phyloP scores from a whole-genome alignment of 2,888 invertebrate genomes.

The Holacanthella duospinosa region DNA sequence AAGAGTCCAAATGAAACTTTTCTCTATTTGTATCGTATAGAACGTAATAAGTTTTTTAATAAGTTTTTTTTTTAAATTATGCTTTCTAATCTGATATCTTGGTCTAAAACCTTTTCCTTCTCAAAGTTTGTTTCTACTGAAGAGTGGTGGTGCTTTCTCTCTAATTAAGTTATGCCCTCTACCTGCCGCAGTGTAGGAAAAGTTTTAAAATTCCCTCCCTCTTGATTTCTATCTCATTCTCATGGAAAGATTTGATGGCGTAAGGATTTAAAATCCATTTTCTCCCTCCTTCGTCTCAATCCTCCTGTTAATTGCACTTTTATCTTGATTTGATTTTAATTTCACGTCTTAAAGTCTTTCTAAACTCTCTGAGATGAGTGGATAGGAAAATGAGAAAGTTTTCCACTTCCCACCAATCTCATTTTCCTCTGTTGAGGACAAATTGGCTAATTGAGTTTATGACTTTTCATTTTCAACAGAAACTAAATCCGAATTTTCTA shows the following conservation, averaged over 20 bases:
- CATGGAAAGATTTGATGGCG: neutral
- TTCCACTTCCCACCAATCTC: neutral
- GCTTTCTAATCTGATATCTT: neutral
- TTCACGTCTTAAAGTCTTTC: neutral
- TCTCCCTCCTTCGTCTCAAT: neutral
- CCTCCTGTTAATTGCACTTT: constrained; percentile 1
- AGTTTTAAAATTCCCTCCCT: neutral
- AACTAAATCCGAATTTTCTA: neutral
- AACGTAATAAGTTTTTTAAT: neutral
- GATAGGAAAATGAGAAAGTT: neutral
- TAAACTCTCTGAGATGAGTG: neutral
- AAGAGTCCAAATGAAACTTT: too few relatives aligned
- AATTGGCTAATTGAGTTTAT: constrained; percentile 4
- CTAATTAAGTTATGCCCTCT: constrained; percentile 1
- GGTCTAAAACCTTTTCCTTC: neutral
- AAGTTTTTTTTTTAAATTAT: neutral
- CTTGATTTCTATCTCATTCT: neutral
- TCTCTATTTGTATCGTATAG: neutral
- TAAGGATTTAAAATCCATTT: neutral
- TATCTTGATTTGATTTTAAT: constrained; percentile 6
- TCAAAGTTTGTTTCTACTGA: neutral
- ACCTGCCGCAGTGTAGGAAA: neutral
- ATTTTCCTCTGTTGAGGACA: neutral
- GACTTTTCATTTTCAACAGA: neutral
- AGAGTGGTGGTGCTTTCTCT: neutral